phyloP scores from a whole-genome alignment of 2,113 vertebrate genomes.

The Haemorhous mexicanus region DNA sequence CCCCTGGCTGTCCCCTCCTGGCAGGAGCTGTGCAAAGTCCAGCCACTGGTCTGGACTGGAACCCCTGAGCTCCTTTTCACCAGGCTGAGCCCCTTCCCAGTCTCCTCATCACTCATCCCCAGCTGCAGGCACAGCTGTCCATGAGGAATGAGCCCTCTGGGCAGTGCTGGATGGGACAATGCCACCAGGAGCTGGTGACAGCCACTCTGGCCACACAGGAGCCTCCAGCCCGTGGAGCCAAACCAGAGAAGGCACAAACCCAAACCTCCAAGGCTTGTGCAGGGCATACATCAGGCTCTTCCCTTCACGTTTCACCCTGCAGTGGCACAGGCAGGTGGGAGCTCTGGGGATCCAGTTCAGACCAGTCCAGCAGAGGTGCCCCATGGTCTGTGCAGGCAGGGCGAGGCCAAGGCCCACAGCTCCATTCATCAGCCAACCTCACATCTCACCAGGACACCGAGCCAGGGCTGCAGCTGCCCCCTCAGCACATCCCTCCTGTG shows the following conservation, averaged over 20 bases:
- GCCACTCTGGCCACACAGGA: not conserved
- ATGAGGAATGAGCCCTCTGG: not conserved
- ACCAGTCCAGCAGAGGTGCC: not conserved
- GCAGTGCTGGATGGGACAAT: accelerated
- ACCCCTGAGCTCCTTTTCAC: not conserved
- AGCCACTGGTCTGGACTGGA: too few relatives aligned
- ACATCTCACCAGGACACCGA: accelerated
- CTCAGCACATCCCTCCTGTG: not conserved
- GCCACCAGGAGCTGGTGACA: not conserved
- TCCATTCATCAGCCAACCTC: not conserved
- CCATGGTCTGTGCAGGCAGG: accelerated
- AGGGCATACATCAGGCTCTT: not conserved
- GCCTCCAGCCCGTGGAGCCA: not conserved
- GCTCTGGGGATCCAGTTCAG: not conserved
- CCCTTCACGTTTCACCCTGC: not conserved
- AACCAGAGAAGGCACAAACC: not conserved
- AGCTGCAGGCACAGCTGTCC: not conserved
- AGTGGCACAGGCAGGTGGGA: accelerated
- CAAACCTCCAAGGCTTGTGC: not conserved
- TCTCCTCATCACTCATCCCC: not conserved
- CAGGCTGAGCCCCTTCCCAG: not conserved
- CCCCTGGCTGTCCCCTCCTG: not conserved
- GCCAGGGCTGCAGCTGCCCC: not conserved
- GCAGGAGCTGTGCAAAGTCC: accelerated
- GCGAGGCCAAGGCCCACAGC: accelerated